Base-by-base conservation (phyloP, 2,888 invertebrate species). In the Noctua janthina region DNA sequence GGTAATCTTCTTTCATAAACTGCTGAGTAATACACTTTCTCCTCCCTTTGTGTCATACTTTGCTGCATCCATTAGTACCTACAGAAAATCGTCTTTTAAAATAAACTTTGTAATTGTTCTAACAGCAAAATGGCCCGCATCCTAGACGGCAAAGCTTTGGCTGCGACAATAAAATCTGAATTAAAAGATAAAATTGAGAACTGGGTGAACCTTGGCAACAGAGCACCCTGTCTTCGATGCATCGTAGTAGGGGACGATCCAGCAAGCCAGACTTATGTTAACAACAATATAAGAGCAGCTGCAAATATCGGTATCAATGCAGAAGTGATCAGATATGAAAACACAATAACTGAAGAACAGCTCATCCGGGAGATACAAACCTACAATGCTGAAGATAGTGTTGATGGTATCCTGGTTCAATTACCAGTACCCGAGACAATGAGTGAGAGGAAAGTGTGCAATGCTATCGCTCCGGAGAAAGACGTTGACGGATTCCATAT, bases 401-500 rank as follows among this genome's bases (percentile, higher is more conserved):
- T 99, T 1, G 98, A 99, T 95, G 99, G 99, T 0, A 98, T 99
- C 88, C 95, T 99, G 73, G 98, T 99, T 0, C 99, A 99, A 94
- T 94, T 99, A 72, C 99, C 99, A 0, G 97, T 99, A 69, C 99
- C 99, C 0, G 94, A 96, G 4, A 97, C 98, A 81, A 98, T 99
- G 82, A 97, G 97, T 89, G 99, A 99, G 92, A 97, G 98, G 83
- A 97, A 97, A 90, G 97, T 98, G 8, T 99, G 99, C 92, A 98
- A 99, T 96, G 97, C 98, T 0, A 98, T 99, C 0, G 95, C 97
- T 59, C 98, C 98, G 0, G 97, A 97, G 49, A 99, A 99, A 94
- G 99, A 99, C 97, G 99, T 99, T 0, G 99, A 99, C 95, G 99
- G 99, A 0, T 99, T 99, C 92, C 98, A 99, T 94, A 97, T 98